Evolutionary conservation across 1,140 invertebrate genomes (phyloP), one percentile per base, ranked within the genome.

Genomic region (Meloidogyne hapla): DNA sequence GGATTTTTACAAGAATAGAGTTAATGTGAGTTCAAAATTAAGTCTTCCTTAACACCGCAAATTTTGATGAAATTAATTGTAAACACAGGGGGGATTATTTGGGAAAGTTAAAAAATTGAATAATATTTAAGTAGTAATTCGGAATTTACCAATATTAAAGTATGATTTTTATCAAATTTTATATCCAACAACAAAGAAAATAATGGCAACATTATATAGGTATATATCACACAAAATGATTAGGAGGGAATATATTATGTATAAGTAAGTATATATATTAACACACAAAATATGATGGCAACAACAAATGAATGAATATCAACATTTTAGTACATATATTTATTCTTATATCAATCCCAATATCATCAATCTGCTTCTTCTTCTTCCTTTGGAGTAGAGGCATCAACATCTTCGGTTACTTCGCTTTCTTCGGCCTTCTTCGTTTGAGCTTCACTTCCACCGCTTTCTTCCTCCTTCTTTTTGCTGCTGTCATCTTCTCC

Each of bases 1-100:
- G 48, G 56, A 70, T 56, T 75, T 76, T n/a, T 74, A 72, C 66
- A 80, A 81, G 45, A 80, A 48, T 23, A 23, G 78, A 13, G 61
- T 80, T 26, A 71, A 42, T 61, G 70, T 77, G 45, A 75, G 67
- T 76, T 76, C 21, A 21, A 63, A 1, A 4, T 68, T 68, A 28
- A 28, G n/a, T n/a, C n/a, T n/a, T n/a, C n/a, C n/a, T n/a, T n/a
- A n/a, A n/a, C n/a, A n/a, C n/a, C n/a, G n/a, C n/a, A n/a, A n/a
- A n/a, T n/a, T n/a, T n/a, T n/a, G n/a, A n/a, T n/a, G n/a, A n/a
- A n/a, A n/a, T n/a, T n/a, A n/a, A n/a, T n/a, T n/a, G n/a, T n/a
- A n/a, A n/a, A n/a, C n/a, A n/a, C n/a, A n/a, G n/a, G n/a, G n/a
- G n/a, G n/a, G n/a, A n/a, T n/a, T n/a, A n/a, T n/a, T n/a, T n/a